Base-by-base conservation (phyloP, 2,888 invertebrate species). In the Exocentrus adspersus region DNA sequence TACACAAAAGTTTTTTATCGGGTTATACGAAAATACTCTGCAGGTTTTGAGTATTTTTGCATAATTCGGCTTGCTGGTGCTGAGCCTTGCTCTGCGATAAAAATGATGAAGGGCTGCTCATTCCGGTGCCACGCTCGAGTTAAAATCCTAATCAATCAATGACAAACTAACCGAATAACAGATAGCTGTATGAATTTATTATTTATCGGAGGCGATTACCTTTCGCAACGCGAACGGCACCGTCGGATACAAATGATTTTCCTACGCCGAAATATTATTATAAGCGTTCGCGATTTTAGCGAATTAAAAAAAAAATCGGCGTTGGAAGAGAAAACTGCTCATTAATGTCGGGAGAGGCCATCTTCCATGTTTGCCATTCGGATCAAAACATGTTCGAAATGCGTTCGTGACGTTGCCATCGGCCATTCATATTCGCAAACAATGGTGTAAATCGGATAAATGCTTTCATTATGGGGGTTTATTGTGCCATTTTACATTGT, bases 121-220 rank as follows among this genome's bases (percentile, higher is more conserved):
- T 58, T 20, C 43, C 61, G 19, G 50, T 62, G 20, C 17, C n/a
- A 24, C 51, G 45, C 51, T 17, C 30, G 58, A 12, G 62, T 58
- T 57, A 32, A 48, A 56, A 50, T 60, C 56, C 43, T 58, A 65
- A 68, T 68, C 65, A 59, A 68, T 68, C 68, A 68, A 54, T 65
- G 65, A 63, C 63, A 64, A 28, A 61, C 42, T 53, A 52, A 59
- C 54, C 28, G 60, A 63, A 63, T 61, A 68, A 60, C 59, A 48
- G 63, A 60, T 60, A 53, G 68, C 57, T 56, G 50, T 57, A 58
- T 65, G 54, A 64, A 67, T 61, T 65, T 54, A 62, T 65, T 64
- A 68, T 68, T 65, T 65, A 68, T 68, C 48, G 56, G 56, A 42
- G 57, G 61, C 62, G 64, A 65, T 68, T 64, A 65, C 61, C 56